Evolutionary conservation across 2,888 invertebrate species (phyloP).

Genomic region (Cataglyphis rosenhaueri): DNA sequence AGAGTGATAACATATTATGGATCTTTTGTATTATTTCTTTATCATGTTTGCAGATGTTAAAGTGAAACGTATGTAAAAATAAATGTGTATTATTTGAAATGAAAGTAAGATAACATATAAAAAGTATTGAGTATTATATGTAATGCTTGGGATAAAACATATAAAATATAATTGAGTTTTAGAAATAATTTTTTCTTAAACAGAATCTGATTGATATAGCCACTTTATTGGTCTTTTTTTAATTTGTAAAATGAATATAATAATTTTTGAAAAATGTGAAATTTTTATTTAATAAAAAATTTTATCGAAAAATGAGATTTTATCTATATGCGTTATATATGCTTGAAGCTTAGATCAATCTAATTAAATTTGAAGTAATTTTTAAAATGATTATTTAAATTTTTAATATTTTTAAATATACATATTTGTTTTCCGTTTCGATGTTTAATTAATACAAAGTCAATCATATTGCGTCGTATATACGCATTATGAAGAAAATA

Average conservation of each 20-base stretch:
- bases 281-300: neutral
- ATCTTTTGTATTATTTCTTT: slow-evolving; percentile 17
- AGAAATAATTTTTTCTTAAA: neutral
- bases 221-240: neutral
- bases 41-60: neutral
- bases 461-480: neutral
- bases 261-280: neutral
- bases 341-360: neutral
- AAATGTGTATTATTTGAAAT: neutral
- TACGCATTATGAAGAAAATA: neutral
- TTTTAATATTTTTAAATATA: neutral
- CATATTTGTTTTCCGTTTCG: neutral
- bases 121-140: neutral
- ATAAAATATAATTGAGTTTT: slow-evolving; percentile 1
- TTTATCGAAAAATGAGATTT: neutral
- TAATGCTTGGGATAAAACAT: no score
- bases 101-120: neutral
- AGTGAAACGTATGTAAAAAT: neutral
- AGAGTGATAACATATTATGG: slow-evolving; percentile 55
- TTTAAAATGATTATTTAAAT: neutral
- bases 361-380: neutral
- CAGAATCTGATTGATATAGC: neutral
- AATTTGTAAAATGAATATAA: neutral
- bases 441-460: neutral
- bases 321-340: neutral